Evolutionary conservation across 2,888 invertebrate species (phyloP).

Genomic region (Patella depressa): DNA sequence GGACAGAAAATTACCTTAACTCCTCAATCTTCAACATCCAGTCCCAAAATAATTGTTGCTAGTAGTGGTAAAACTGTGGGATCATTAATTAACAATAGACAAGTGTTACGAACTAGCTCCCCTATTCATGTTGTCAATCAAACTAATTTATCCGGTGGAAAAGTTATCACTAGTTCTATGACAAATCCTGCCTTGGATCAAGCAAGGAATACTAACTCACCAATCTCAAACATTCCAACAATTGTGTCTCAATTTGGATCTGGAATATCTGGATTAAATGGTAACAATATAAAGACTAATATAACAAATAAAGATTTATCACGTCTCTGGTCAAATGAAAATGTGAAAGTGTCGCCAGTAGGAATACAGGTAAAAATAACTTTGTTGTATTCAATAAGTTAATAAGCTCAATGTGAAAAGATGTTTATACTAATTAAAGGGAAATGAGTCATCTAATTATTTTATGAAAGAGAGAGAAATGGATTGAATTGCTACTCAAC

Average conservation of each 20-base stretch:
- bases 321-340: conserved; percentile 63
- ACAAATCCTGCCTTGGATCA: conserved; percentile 16
- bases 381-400: background rate
- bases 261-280: conserved; percentile 3
- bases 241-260: conserved; percentile 12
- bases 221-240: conserved; percentile 13
- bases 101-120: conserved; percentile 35
- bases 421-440: background rate
- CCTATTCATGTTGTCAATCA: conserved; percentile 43
- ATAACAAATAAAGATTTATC: conserved; percentile 60
- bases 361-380: conserved; percentile 14
- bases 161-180: conserved; percentile 27
- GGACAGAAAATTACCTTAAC: conserved; percentile 15
- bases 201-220: conserved; percentile 7
- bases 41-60: conserved; percentile 33
- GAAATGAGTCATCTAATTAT: too few relatives aligned
- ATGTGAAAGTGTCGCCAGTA: conserved; percentile 52
- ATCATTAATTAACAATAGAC: conserved; percentile 32
- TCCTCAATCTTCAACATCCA: conserved; percentile 20
- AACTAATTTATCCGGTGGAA: conserved; percentile 39
- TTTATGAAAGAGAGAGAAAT: too few relatives aligned
- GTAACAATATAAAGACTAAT: conserved; percentile 36
- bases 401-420: background rate
- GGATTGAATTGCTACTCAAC: too few relatives aligned
- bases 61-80: conserved; percentile 29